phyloP scores from a whole-genome alignment of 1,140 invertebrate species.

The Aphis craccivora region DNA sequence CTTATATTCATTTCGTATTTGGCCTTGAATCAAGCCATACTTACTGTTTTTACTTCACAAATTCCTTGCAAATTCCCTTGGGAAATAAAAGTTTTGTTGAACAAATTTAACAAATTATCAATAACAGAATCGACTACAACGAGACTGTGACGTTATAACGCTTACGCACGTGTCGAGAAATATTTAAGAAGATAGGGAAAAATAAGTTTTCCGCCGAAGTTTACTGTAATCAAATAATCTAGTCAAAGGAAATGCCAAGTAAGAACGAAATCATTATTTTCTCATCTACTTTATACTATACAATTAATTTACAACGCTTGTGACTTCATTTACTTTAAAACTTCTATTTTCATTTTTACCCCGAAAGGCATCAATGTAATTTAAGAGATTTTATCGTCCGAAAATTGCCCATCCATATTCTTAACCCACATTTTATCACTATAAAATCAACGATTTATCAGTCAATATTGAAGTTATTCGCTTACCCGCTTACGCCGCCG shows the following conservation, averaged over 20 bases:
- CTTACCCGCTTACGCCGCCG: background rate
- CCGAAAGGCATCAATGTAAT: background rate
- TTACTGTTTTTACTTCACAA: background rate
- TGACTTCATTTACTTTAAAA: constrained; percentile 1
- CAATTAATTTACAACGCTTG: background rate
- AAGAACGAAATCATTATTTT: constrained; percentile 18
- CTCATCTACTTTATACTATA: background rate
- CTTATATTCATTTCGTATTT: background rate
- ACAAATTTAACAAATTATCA: constrained; percentile 31
- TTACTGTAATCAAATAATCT: constrained; percentile 32
- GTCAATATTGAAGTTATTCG: background rate
- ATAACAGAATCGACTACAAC: background rate
- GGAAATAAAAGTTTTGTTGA: constrained; percentile 23
- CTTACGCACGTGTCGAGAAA: background rate
- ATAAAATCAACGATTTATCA: constrained; percentile 10
- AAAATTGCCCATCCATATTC: background rate
- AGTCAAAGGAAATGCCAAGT: background rate
- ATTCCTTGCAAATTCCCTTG: background rate
- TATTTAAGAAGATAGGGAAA: background rate
- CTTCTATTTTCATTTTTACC: background rate
- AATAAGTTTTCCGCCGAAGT: constrained; percentile 22
- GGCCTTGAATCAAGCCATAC: background rate
- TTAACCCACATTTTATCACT: background rate
- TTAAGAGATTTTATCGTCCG: background rate
- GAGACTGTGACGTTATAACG: constrained; percentile 17